phyloP scores from a whole-genome alignment of 2,797 vertebrate genomes.

The Microctenopoma stevenorrisi region DNA sequence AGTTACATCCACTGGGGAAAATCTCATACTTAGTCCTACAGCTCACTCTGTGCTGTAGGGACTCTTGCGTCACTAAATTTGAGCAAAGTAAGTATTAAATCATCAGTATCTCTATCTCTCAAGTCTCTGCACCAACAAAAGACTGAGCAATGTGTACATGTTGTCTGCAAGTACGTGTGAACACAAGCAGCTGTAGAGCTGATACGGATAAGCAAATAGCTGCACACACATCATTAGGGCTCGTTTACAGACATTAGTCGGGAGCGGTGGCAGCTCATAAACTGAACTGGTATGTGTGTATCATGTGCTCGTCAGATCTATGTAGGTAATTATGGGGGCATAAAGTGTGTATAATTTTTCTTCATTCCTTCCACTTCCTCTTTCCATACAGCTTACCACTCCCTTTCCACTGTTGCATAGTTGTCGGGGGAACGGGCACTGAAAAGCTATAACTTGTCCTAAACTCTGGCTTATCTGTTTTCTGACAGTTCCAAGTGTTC shows the following conservation, averaged over 20 bases:
- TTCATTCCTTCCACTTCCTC: constrained; percentile 72
- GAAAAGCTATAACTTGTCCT: not conserved
- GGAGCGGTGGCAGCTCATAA: constrained; percentile 10
- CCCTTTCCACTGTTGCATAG: no score
- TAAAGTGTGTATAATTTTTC: constrained; percentile 60
- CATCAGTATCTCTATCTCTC: constrained; percentile 14
- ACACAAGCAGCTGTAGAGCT: constrained; percentile 63
- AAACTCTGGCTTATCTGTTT: no score
- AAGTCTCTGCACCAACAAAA: constrained; percentile 10
- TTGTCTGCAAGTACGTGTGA: constrained; percentile 55
- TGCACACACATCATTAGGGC: constrained; percentile 76
- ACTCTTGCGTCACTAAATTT: not conserved
- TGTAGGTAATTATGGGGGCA: constrained; percentile 44
- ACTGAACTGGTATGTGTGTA: constrained; percentile 10
- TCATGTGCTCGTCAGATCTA: constrained; percentile 23
- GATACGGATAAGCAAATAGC: constrained; percentile 72
- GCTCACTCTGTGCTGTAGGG: not conserved
- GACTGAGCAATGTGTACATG: not conserved
- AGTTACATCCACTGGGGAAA: not conserved
- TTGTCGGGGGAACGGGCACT: no score
- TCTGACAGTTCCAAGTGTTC: no score
- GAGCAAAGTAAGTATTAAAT: constrained; percentile 30
- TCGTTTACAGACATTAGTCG: constrained; percentile 69
- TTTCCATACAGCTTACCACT: no score
- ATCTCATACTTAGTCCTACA: not conserved